Base-by-base conservation (phyloP, 1,140 invertebrate genomes). In the Psix sp. region DNA sequence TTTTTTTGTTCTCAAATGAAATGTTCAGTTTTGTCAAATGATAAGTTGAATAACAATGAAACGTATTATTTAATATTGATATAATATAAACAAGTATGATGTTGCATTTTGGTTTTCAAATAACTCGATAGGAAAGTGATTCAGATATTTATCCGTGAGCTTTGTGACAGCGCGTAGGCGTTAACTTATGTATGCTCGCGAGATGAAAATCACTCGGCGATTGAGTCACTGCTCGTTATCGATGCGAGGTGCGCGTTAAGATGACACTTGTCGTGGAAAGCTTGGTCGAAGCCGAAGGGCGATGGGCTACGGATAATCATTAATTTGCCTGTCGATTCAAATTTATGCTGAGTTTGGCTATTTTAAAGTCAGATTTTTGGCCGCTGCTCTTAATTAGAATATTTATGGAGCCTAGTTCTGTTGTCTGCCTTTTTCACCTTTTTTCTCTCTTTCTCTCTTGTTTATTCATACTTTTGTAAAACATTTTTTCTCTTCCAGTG, bases 151-250 rank as follows among this genome's bases (percentile, higher is more conserved):
- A 65, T 74, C 45, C 65, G 26, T 48, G 45, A 60, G 42, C 39
- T 42, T 67, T 62, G n/a, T 67, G 54, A 62, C 17, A 29, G 29
- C 31, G 63, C 45, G 72, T 74, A 16, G 72, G 72, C 43, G 72
- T 63, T 40, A 52, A 67, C 51, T 68, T 68, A 54, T 68, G 18
- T 43, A 33, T 42, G 35, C 36, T 11, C 38, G 31, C 35, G 48
- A 49, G 49, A 68, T 62, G 59, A 68, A 74, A 74, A 67, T 20
- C 54, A 73, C 71, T 56, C 48, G 10, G 60, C 31, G 71, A 62
- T 74, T 74, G 71, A 74, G 71, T 74, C 71, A 74, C 62, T 46
- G 35, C 49, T 74, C 48, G 54, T 74, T 74, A 57, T 62, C 56
- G 48, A 74, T 74, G 66, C 71, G 39, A 60, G 46, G 29, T 46